phyloP scores from a whole-genome alignment of 2,797 vertebrate genomes.

The Pipistrellus pygmaeus region DNA sequence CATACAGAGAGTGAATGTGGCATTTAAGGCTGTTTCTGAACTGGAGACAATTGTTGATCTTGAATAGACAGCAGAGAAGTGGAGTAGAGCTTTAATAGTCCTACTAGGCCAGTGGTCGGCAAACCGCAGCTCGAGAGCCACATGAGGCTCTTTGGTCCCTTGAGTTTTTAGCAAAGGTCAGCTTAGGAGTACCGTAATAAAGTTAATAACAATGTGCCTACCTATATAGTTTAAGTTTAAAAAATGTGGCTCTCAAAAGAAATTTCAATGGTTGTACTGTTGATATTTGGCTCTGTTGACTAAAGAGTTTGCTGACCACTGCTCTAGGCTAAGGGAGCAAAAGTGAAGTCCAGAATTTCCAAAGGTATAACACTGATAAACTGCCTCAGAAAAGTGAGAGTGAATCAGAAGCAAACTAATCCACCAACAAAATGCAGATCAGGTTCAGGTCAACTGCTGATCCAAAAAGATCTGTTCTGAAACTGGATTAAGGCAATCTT shows the following conservation, averaged over 20 bases:
- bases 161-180: no score
- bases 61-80: neutral
- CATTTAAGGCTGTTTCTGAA: neutral
- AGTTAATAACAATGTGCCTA: no score
- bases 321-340: neutral
- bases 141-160: no score
- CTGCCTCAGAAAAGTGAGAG: neutral
- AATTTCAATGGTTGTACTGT: no score
- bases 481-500: neutral
- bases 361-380: neutral
- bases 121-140: no score
- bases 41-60: neutral
- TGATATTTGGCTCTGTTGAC: no score
- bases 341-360: constrained; percentile 1
- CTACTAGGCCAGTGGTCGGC: neutral
- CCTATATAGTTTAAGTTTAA: no score
- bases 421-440: neutral
- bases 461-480: neutral
- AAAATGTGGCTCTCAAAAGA: no score
- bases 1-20: neutral
- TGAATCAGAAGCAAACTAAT: neutral
- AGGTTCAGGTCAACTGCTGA: neutral
- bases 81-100: neutral
- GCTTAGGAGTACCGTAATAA: no score
- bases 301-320: no score